phyloP scores from a whole-genome alignment of 1,140 invertebrate species.

The Apis mellifera region DNA sequence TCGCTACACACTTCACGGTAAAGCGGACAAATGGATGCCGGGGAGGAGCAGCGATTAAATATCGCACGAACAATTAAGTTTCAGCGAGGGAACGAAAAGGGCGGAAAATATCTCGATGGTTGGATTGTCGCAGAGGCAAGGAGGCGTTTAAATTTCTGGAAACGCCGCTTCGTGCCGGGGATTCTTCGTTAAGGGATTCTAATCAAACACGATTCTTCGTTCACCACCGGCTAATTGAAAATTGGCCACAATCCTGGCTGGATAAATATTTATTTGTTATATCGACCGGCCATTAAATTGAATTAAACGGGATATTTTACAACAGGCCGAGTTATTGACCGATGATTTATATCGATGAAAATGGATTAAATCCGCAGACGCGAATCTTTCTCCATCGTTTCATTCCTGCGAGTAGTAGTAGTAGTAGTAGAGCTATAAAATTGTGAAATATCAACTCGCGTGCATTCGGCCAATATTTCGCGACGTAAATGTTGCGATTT shows the following conservation, averaged over 20 bases:
- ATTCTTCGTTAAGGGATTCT: slow-evolving; percentile 28
- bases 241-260: background rate
- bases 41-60: background rate
- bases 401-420: background rate
- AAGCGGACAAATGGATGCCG: background rate
- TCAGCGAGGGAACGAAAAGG: background rate
- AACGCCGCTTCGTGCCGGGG: background rate
- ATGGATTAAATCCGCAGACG: background rate
- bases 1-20: too few relatives aligned
- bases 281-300: slow-evolving; percentile 9
- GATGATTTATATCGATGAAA: slow-evolving; percentile 1
- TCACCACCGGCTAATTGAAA: slow-evolving; percentile 37
- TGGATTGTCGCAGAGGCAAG: background rate
- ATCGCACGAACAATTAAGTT: slow-evolving; percentile 2
- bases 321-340: background rate
- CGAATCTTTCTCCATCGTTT: background rate
- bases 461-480: background rate
- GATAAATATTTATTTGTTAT: slow-evolving; percentile 33
- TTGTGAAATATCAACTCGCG: slow-evolving; percentile 10
- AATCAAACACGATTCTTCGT: slow-evolving; percentile 36
- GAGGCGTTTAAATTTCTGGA: slow-evolving; percentile 34
- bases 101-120: background rate
- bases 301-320: slow-evolving; percentile 4
- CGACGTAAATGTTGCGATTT: background rate
- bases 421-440: background rate